Evolutionary conservation across 1,140 invertebrate genomes (phyloP).

Genomic region (Xylocopa sonorina): DNA sequence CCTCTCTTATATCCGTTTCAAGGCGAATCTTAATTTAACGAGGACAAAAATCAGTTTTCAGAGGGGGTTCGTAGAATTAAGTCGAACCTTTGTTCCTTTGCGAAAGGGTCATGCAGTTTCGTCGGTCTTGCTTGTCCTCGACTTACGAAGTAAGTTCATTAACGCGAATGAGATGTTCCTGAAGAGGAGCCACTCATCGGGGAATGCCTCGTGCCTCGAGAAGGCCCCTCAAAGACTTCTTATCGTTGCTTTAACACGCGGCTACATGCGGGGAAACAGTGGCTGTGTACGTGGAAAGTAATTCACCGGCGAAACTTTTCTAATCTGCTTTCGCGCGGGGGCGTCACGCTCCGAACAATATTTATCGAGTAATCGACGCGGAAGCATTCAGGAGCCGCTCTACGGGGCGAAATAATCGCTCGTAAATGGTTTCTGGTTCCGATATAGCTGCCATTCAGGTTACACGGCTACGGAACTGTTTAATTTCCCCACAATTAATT

Average conservation of each 20-base stretch:
- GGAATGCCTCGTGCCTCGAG: constrained; percentile 36
- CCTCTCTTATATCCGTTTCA: no score
- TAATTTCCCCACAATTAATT: neutral
- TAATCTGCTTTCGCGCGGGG: constrained; percentile 24
- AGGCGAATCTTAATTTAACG: no score
- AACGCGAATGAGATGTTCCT: constrained; percentile 67
- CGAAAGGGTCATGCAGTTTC: neutral
- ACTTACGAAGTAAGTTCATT: constrained; percentile 61
- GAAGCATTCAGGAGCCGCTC: neutral
- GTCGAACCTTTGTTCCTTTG: constrained; percentile 20
- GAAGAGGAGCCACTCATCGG: constrained; percentile 59
- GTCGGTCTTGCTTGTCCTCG: neutral
- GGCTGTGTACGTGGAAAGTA: constrained; percentile 41
- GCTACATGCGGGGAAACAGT: constrained; percentile 53
- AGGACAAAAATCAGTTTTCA: neutral
- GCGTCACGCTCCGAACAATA: constrained; percentile 22
- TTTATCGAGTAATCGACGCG: neutral
- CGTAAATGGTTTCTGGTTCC: neutral
- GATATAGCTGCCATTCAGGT: no score
- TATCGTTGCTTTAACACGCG: constrained; percentile 68
- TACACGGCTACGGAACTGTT: neutral
- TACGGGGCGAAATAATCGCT: neutral
- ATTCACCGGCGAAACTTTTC: constrained; percentile 48
- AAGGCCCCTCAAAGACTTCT: constrained; percentile 57
- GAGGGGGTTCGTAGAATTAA: neutral